These are phyloP conservation scores for Yasuhikotakia modesta DNA, from an alignment of 2,797 vertebrate genomes.

Conservation along the genomic window DNA sequence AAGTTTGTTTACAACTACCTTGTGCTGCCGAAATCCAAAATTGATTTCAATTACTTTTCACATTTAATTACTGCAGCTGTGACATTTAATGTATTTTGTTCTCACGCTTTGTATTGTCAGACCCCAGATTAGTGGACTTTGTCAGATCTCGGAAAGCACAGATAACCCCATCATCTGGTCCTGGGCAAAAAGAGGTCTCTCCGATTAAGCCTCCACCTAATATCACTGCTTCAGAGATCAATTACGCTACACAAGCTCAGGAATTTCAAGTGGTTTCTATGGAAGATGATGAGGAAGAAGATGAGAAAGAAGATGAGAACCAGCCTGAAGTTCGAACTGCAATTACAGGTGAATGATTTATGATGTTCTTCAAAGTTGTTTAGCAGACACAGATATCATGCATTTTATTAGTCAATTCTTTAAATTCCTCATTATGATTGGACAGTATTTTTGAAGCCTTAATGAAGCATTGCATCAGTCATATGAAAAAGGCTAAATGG, in stretches of 20 bases:
- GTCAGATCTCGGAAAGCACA: slow-evolving; percentile 77
- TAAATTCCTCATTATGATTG: no score
- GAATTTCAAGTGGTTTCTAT: slow-evolving; percentile 67
- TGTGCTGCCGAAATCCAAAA: no score
- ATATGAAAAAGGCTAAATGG: background rate
- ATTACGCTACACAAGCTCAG: slow-evolving; percentile 39
- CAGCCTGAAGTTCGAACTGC: slow-evolving; percentile 48
- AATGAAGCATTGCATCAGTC: background rate
- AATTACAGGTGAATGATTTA: slow-evolving; percentile 64
- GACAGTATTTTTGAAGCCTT: background rate
- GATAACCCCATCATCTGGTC: slow-evolving; percentile 46
- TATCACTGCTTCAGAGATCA: slow-evolving; percentile 42
- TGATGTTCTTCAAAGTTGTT: no score
- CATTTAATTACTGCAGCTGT: background rate
- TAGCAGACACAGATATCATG: no score
- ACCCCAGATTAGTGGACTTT: slow-evolving; percentile 87
- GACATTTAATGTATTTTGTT: background rate
- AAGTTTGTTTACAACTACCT: no score
- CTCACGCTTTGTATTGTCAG: slow-evolving; percentile 68
- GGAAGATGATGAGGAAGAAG: slow-evolving; percentile 61
- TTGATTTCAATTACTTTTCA: background rate
- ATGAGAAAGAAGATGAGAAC: slow-evolving; percentile 59
- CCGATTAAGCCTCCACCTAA: slow-evolving; percentile 56
- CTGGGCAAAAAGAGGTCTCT: slow-evolving; percentile 50
- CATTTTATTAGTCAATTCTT: no score